Percentiles rank a stretch among this genome's conserved stretches.
Conservation (phyloP, 2,888 invertebrate genomes). For the Drosophila nr. perissopoda region DNA sequence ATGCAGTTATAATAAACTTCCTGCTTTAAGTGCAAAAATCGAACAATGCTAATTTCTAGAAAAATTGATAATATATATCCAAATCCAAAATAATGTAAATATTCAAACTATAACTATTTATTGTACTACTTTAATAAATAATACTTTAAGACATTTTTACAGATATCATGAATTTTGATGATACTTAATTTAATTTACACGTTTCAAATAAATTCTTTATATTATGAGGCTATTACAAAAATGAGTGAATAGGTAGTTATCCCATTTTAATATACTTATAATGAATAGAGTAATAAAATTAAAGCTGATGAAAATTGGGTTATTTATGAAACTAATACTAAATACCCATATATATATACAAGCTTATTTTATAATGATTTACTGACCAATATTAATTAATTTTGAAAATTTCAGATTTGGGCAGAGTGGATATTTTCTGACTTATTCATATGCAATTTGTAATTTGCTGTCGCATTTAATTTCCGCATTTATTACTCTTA, state of each 20-base stretch:
- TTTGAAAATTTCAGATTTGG: slow-evolving; percentile 19
- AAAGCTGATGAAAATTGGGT: neutral
- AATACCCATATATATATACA: neutral
- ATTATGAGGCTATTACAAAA: neutral
- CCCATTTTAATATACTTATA: neutral
- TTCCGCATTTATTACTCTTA: slow-evolving; percentile 40
- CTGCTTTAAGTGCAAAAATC: neutral
- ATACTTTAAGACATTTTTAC: neutral
- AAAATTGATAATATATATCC: neutral
- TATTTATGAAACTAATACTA: neutral
- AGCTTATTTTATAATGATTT: too few relatives aligned
- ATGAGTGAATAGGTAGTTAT: neutral
- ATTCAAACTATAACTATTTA: neutral
- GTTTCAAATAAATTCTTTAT: neutral
- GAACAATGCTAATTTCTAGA: neutral
- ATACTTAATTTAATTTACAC: neutral
- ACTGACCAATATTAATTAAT: slow-evolving; percentile 17
- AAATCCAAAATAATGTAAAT: neutral
- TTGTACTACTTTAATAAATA: neutral
- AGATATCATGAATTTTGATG: neutral
- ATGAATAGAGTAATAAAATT: neutral
- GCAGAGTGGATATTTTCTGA: slow-evolving; percentile 19
- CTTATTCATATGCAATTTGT: slow-evolving; percentile 44
- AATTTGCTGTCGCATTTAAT: slow-evolving; percentile 63
- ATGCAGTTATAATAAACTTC: slow-evolving; percentile 21